Percentiles rank a stretch among this genome's conserved stretches.
Evolutionary conservation across 2,797 vertebrate genomes (phyloP).

Genomic region (Hapalemur alaotrensis): DNA sequence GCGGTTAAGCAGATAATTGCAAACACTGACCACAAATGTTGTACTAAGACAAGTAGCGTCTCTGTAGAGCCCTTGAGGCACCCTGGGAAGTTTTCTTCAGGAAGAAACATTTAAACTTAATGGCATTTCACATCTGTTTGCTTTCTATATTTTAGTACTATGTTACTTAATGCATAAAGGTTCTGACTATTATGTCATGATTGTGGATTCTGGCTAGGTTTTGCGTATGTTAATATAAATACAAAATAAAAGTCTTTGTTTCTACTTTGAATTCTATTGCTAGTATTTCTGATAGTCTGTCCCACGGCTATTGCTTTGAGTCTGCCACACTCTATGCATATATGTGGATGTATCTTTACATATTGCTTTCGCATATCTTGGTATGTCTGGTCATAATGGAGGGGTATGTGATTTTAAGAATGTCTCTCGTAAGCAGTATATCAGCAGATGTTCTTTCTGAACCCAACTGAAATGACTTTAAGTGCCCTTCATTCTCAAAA

Average conservation of each 20-base stretch:
- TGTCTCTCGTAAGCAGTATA: not conserved
- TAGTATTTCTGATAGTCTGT: not conserved
- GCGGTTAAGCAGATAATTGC: accelerated
- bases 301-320: not conserved
- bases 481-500: not conserved
- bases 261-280: not conserved
- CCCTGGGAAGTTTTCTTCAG: not conserved
- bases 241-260: not conserved
- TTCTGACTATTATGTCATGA: not conserved
- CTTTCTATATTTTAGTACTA: not conserved
- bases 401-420: not conserved
- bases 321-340: not conserved
- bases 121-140: not conserved
- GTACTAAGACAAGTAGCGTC: not conserved
- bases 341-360: not conserved
- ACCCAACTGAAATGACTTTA: not conserved
- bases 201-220: not conserved
- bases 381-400: not conserved
- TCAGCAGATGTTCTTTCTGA: not conserved
- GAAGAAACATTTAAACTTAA: not conserved
- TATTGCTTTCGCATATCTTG: not conserved
- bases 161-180: not conserved
- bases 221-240: not conserved
- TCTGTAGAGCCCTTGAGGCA: not conserved
- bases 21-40: not conserved